Base-by-base conservation (phyloP, 2,797 vertebrate genomes). In the Hippocampus kuda region DNA sequence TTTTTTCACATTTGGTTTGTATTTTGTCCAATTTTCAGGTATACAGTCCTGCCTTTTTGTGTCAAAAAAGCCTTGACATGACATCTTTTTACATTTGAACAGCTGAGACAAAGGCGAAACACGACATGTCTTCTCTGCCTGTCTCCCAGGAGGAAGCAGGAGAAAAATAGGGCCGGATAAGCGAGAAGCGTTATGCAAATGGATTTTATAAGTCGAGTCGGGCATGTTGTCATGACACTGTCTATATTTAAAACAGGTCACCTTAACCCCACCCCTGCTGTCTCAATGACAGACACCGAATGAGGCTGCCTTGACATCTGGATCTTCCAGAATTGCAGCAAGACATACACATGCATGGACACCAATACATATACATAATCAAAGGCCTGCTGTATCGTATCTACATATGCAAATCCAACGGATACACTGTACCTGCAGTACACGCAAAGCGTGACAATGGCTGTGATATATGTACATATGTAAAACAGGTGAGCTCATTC, bases 161-260 rank as follows among this genome's bases (percentile, higher is more conserved):
- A 62, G 53, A 41, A 65, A 68, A 64, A 77, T 70, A 70, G 66
- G 41, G 46, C 75, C 57, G 77, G 80, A 79, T 72, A 69, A 80
- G 72, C 76, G 80, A 78, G 76, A 78, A 83, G 82, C 76, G 71
- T 84, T 87, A 91, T 90, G 89, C 83, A 91, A 91, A 91, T 90
- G 82, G 67, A 0, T 86, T 88, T 88, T 83, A 87, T 87, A 90
- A 90, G 89, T 88, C 83, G 81, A 86, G 86, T 75, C 69, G 80
- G 84, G 87, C 87, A 84, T 91, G 87, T 91, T 91, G 88, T 90
- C 86, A 86, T 89, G 90, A 89, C 89, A 90, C 87, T 85, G 88
- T 91, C 89, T 91, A 90, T 90, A 91, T 92, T 91, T 91, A 92
- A 92, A 91, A 89, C 88, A 90, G 89, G 89, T 91, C 90, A 91